Percentiles rank a stretch among this genome's conserved stretches.
Conservation (phyloP, 2,113 vertebrate genomes). For the human region GRCh38 chr14:61891501-61892000, state of each 20-base stretch:
- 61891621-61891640: constrained; percentile 38
- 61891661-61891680: not conserved
- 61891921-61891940: not conserved
- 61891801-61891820: not conserved
- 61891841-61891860: not conserved
- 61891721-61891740: not conserved
- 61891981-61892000: not conserved
- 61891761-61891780: not conserved
- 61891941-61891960: not conserved
- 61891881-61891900: constrained; percentile 16
- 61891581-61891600: constrained; percentile 32
- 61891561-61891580: not conserved
- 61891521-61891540: constrained; percentile 44
- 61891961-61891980: not conserved
- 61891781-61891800: not conserved
- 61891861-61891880: not conserved
- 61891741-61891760: not conserved
- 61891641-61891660: constrained; percentile 35
- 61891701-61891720: not conserved
- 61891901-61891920: constrained; percentile 43
- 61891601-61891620: constrained; percentile 9
- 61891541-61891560: constrained; percentile 24
- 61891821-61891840: not conserved
- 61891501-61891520: constrained; percentile 65
- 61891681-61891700: not conserved